Base-by-base conservation (phyloP, 2,113 vertebrate genomes). In the Callipepla californica region DNA sequence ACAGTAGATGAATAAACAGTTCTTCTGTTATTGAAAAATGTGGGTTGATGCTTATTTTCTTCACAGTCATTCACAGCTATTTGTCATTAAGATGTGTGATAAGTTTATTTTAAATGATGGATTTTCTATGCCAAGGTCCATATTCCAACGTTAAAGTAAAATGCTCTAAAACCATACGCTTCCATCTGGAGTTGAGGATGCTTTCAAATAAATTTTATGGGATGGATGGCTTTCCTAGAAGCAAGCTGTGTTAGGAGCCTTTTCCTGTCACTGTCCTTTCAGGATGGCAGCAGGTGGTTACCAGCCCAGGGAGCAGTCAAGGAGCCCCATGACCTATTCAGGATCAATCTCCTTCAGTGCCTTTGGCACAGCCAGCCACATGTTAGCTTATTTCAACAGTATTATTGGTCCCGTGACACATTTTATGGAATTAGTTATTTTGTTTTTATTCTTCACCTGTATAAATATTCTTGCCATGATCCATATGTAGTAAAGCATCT, bases 301-400 rank as follows among this genome's bases (percentile, higher is more conserved):
- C 36, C 51, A 78, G 44, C 34, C n/a, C 13, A 16, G 19, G 20
- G 50, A 68, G 12, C 76, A 66, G 44, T 15, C 32, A 47, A n/a
- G 48, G 38, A n/a, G 28, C 1, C 0, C 32, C 7, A 3, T 47
- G 51, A 32, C 36, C 30, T 38, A 61, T 53, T n/a, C 0, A 0
- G 8, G 53, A 59, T 38, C 38, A 20, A 8, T 17, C 72, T 66
- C n/a, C 44, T 72, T 75, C 34, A 20, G 11, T 21, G n/a, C 15
- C 8, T 7, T 82, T 57, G 36, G 53, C 48, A 13, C 40, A 32
- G 1, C 13, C 80, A 68, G 51, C 45, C 4, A 0, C 7, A 5
- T 7, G 34, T 57, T 26, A 21, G n/a, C 5, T 22, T 13, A 23
- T 23, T 59, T 55, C 28, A 16, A 3, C 12, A 58, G 42, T 23